Conservation (phyloP, 2,797 vertebrate genomes). For the Pseudochirops cupreus region DNA sequence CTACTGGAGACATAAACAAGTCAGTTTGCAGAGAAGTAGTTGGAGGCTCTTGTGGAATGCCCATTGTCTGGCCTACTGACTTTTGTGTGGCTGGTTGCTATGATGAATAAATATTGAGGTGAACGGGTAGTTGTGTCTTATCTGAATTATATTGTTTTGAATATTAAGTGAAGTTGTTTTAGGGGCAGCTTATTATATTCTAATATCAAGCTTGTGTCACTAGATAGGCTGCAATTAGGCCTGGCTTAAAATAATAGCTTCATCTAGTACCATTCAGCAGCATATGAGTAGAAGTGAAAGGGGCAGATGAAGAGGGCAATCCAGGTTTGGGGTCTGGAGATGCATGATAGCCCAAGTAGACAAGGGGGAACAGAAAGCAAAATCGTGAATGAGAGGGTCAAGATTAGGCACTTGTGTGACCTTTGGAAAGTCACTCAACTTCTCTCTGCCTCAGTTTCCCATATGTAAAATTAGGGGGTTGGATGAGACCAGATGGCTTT, state of each 20-base stretch:
- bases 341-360: background rate
- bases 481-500: background rate
- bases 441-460: conserved; percentile 14
- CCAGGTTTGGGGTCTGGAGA: background rate
- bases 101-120: background rate
- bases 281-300: background rate
- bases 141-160: background rate
- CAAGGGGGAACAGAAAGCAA: background rate
- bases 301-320: background rate
- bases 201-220: background rate
- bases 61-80: background rate
- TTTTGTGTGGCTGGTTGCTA: background rate
- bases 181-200: background rate
- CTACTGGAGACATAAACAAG: background rate
- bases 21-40: background rate
- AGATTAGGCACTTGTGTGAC: conserved; percentile 27
- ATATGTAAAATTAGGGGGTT: background rate
- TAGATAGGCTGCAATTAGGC: background rate
- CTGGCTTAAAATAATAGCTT: background rate
- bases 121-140: background rate
- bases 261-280: background rate
- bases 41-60: background rate
- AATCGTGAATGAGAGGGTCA: background rate
- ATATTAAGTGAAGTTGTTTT: background rate
- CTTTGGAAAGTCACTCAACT: background rate